Evolutionary conservation across 2,888 invertebrate genomes (phyloP), one percentile per base, ranked within the genome.

Genomic region (Ophion obscuratus): DNA sequence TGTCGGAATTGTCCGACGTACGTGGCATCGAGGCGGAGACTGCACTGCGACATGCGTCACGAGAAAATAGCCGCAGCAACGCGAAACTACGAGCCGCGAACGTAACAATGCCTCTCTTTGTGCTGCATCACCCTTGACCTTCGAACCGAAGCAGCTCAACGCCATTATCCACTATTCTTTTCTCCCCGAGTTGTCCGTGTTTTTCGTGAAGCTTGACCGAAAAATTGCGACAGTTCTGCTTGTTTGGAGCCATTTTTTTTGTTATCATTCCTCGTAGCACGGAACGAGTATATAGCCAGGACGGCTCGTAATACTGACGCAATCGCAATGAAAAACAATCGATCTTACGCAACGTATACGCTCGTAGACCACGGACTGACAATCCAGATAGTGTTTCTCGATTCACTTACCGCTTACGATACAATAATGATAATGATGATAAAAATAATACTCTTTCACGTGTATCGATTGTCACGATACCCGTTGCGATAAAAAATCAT

Each of bases 41-140:
- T 64, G 67, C 17, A 71, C 71, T 81, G 84, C 84, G 87, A 83
- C 88, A 79, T 86, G 87, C 87, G 87, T 84, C 88, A 84, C 83
- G 61, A 61, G 36, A 66, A 44, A 85, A 75, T 27, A 80, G 71
- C 71, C 70, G 78, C 82, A 76, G 62, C 67, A 57, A 76, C 66
- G 20, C 71, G 27, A 57, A 76, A 70, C 70, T 70, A 71, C 53
- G 59, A 71, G 71, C 71, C 40, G n/a, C 44, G 27, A 57, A 61
- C 76, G 71, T 67, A 76, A 85, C 80, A 83, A 79, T 85, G 82
- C 76, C 67, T 80, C 79, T 75, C 82, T 83, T 85, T 67, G 79
- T 85, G 76, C 77, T 53, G 80, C 66, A 40, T 83, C 73, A 77
- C 85, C 85, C 85, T 85, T 85, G 85, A 85, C 85, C 85, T 85